A percentile compares a stretch with the other conserved stretches of the same genome.
Evolutionary conservation across 2,113 vertebrate genomes (phyloP).

Genomic region (Pyrgilauda ruficollis): DNA sequence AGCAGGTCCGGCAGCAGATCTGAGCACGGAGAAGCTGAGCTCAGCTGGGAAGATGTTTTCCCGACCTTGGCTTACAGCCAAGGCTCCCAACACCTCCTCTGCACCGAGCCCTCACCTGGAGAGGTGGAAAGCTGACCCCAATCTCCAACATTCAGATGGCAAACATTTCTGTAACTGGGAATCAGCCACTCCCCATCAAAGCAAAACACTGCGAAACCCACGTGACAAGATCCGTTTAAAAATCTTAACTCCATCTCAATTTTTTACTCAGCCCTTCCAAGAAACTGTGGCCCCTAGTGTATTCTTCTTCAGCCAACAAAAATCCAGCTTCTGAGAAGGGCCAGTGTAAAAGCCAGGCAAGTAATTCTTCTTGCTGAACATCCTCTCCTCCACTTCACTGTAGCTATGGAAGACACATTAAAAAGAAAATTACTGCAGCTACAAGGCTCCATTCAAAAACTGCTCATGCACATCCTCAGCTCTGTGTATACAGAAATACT

Average conservation of each 20-base stretch:
- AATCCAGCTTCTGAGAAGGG: background rate
- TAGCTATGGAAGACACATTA: background rate
- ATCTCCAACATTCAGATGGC: background rate
- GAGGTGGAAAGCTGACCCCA: background rate
- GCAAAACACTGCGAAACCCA: background rate
- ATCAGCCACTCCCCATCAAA: background rate
- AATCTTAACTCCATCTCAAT: background rate
- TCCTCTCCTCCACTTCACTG: background rate
- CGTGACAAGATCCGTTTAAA: background rate
- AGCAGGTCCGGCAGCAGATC: background rate
- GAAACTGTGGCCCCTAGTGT: background rate
- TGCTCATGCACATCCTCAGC: background rate
- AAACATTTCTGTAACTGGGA: background rate
- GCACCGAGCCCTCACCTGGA: background rate
- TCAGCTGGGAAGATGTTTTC: background rate
- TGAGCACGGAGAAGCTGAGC: background rate
- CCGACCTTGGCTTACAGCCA: background rate
- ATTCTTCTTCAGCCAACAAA: background rate
- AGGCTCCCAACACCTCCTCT: background rate
- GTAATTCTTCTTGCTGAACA: background rate
- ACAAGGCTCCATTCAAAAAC: background rate
- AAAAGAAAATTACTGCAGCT: background rate
- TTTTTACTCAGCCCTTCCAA: background rate
- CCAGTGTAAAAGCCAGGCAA: background rate
- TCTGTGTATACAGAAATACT: background rate